phyloP scores from a whole-genome alignment of 2,113 vertebrate species.

The Pristiophorus japonicus region DNA sequence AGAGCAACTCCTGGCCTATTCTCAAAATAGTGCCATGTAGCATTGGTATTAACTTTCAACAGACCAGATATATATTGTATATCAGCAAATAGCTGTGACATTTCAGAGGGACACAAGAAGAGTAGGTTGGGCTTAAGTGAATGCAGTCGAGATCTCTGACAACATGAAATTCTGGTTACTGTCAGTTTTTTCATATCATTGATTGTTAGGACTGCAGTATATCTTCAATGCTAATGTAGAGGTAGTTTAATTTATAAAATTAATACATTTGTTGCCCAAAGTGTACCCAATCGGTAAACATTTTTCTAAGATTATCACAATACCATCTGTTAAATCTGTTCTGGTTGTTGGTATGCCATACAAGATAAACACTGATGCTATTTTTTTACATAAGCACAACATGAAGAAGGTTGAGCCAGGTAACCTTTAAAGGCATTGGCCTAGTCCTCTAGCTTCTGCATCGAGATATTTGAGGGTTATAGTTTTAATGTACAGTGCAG shows the following conservation, averaged over 20 bases:
- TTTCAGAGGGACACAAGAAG: neutral
- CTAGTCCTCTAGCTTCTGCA: too few relatives aligned
- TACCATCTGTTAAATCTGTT: slow-evolving; percentile 6
- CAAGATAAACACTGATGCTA: neutral
- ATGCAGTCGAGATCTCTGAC: neutral
- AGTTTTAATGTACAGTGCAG: neutral
- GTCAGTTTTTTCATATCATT: too few relatives aligned
- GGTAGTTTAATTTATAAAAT: neutral
- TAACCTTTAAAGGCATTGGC: neutral
- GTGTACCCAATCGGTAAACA: neutral
- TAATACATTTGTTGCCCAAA: neutral
- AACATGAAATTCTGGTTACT: neutral
- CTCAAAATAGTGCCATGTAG: neutral
- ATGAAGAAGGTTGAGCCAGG: neutral
- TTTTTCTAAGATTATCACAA: neutral
- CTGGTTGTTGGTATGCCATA: neutral
- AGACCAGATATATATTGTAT: neutral
- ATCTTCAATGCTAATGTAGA: neutral
- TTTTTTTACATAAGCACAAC: slow-evolving; percentile 6
- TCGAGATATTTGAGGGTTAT: neutral
- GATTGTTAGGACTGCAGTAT: too few relatives aligned
- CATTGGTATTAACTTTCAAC: neutral
- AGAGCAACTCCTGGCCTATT: too few relatives aligned
- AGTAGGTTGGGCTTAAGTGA: neutral
- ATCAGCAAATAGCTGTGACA: neutral